A percentile compares a stretch with the other conserved stretches of the same genome.
These are phyloP conservation scores for Drosophila pseudotakahashii DNA, from an alignment of 2,888 invertebrate species.

Conservation along the genomic window DNA sequence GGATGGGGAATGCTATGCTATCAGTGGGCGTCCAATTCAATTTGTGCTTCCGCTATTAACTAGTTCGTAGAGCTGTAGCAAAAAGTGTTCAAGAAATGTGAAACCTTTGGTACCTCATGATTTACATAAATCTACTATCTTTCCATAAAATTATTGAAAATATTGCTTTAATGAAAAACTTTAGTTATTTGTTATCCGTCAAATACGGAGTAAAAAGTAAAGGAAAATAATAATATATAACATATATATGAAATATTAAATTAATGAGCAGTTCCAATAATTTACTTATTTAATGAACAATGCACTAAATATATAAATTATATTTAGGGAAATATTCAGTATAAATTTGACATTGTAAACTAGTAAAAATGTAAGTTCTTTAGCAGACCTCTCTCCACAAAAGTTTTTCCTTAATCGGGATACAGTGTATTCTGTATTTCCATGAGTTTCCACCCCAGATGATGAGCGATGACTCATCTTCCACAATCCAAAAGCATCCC, in stretches of 20 bases:
- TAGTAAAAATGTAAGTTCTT: not conserved
- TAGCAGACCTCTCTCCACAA: no score
- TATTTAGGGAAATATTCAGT: no score
- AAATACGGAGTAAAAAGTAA: not conserved
- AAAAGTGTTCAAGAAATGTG: not conserved
- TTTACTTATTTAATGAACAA: no score
- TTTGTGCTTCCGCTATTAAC: constrained; percentile 20
- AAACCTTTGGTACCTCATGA: not conserved
- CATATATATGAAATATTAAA: no score
- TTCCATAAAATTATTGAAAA: not conserved
- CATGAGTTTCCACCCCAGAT: constrained; percentile 17
- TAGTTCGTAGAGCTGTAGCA: not conserved
- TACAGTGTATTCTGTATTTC: not conserved
- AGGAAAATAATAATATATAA: not conserved
- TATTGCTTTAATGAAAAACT: not conserved
- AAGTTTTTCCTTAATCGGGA: not conserved
- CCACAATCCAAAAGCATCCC: constrained; percentile 2
- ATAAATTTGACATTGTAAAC: not conserved
- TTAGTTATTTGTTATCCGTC: not conserved
- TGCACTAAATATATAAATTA: no score
- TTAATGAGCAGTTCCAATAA: no score
- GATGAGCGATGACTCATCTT: constrained; percentile 32
- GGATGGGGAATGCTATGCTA: constrained; percentile 9
- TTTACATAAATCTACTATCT: not conserved
- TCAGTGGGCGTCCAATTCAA: constrained; percentile 30